A percentile compares a stretch with the other conserved stretches of the same genome.
These are phyloP conservation scores for Plumapathes pennacea DNA, from an alignment of 92 coral and sea anemone species.

Conservation along the genomic window DNA sequence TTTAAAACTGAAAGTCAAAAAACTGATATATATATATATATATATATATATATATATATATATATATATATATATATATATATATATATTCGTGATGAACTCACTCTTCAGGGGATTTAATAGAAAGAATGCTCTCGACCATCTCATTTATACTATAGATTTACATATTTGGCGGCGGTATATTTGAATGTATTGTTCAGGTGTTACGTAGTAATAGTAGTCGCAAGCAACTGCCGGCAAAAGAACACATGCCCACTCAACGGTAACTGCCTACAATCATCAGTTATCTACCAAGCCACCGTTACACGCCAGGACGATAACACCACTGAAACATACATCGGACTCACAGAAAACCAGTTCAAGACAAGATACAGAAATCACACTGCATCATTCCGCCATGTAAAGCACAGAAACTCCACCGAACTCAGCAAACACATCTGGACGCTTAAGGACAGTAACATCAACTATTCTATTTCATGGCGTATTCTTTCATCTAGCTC, in stretches of 20 bases:
- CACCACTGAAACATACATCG: constrained; percentile 53
- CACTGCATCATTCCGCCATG: constrained; percentile 41
- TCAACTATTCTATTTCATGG: constrained; percentile 1
- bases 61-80: no score
- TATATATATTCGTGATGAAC: no score
- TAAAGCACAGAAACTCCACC: constrained; percentile 4
- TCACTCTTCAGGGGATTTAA: no score
- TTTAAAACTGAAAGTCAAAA: no score
- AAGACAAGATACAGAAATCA: constrained; percentile 59
- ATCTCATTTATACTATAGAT: no score
- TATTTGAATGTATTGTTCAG: no score
- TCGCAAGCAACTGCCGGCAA: constrained; percentile 56
- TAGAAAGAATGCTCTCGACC: no score
- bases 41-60: no score
- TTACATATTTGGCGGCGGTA: no score
- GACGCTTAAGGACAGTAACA: constrained; percentile 4
- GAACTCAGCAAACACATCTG: constrained; percentile 8
- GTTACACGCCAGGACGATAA: constrained; percentile 41
- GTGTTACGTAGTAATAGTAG: no score
- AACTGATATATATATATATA: no score
- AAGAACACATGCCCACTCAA: constrained; percentile 36
- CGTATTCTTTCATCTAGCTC: neutral
- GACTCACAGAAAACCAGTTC: constrained; percentile 57
- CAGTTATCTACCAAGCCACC: constrained; percentile 53
- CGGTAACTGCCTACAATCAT: constrained; percentile 54